These are phyloP conservation scores for Pagrus major DNA, from an alignment of 2,113 vertebrate genomes.

Conservation along the genomic window DNA sequence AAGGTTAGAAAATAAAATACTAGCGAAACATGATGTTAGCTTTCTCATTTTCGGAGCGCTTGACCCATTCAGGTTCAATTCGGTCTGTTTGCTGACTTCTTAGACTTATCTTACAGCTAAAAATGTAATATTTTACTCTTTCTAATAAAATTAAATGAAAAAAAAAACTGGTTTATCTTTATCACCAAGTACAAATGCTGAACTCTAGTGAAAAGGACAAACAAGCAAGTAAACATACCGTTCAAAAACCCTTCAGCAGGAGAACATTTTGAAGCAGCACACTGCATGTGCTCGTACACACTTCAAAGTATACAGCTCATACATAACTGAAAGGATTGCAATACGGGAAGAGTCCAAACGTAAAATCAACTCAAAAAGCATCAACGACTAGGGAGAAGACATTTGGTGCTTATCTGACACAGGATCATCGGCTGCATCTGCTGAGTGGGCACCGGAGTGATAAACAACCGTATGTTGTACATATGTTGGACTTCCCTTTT, in stretches of 20 bases:
- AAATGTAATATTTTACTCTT: background rate
- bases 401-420: slow-evolving; percentile 30
- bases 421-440: slow-evolving; percentile 51
- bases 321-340: background rate
- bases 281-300: background rate
- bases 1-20: background rate
- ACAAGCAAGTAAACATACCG: background rate
- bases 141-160: background rate
- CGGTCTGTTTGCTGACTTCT: background rate
- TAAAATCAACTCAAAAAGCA: slow-evolving; percentile 10
- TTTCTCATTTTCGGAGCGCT: background rate
- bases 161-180: background rate
- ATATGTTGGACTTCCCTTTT: slow-evolving; percentile 45
- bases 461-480: slow-evolving; percentile 52
- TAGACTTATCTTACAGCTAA: background rate
- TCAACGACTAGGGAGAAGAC: slow-evolving; percentile 15
- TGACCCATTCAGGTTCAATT: background rate
- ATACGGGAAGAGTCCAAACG: slow-evolving; percentile 11
- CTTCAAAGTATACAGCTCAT: slow-evolving; percentile 1
- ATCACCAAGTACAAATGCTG: background rate
- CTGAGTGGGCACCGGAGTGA: slow-evolving; percentile 24
- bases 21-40: background rate
- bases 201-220: background rate
- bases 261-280: background rate
- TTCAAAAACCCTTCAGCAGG: background rate